phyloP scores from a whole-genome alignment of 2,888 invertebrate species.

The Brachypalpus laphriformis region DNA sequence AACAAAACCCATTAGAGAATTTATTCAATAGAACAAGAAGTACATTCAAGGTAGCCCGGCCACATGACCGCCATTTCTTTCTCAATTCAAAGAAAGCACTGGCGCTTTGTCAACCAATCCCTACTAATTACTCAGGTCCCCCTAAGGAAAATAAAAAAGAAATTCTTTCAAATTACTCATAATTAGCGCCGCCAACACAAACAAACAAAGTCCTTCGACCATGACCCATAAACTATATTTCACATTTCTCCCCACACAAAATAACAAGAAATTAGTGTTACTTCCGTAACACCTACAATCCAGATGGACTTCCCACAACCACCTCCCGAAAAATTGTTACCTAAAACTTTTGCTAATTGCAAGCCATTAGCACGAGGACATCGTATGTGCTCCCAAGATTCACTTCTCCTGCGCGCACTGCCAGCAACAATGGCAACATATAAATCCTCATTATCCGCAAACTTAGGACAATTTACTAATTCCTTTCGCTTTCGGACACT shows the following conservation, averaged over 20 bases:
- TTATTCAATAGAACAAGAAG: neutral
- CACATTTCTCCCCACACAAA: slow-evolving; percentile 4
- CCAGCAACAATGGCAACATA: slow-evolving; percentile 41
- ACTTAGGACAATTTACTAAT: slow-evolving; percentile 32
- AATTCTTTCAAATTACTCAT: slow-evolving; percentile 56
- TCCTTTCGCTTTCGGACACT: neutral
- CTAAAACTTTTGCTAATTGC: slow-evolving; percentile 64
- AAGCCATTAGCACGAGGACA: slow-evolving; percentile 53
- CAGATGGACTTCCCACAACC: slow-evolving; percentile 8
- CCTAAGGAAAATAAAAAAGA: slow-evolving; percentile 10
- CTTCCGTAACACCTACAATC: slow-evolving; percentile 49
- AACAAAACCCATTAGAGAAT: neutral
- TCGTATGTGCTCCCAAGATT: slow-evolving; percentile 26
- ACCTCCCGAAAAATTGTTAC: neutral
- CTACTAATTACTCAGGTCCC: slow-evolving; percentile 22
- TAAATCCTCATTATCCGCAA: slow-evolving; percentile 65
- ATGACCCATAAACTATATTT: slow-evolving; percentile 44
- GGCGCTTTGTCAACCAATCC: neutral
- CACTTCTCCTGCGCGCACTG: slow-evolving; percentile 29
- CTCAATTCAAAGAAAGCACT: neutral
- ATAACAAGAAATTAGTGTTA: slow-evolving; percentile 44
- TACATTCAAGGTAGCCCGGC: neutral
- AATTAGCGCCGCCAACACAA: slow-evolving; percentile 41
- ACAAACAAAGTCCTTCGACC: slow-evolving; percentile 48
- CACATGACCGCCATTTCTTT: neutral